Evolutionary conservation across 1,140 invertebrate species (phyloP), one percentile per base, ranked within the genome.

Genomic region (Vanessa tameamea): DNA sequence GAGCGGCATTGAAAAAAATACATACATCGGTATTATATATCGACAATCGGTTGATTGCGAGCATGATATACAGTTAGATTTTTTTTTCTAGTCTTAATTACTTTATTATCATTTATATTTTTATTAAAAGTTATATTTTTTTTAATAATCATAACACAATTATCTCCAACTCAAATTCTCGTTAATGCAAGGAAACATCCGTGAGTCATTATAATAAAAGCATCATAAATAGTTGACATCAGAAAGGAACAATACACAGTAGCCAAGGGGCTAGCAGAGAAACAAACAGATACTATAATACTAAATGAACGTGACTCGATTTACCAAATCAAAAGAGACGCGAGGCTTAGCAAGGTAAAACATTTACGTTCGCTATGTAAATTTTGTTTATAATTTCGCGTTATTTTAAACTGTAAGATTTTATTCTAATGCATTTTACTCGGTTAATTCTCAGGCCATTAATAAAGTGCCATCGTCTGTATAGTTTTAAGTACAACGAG

Each of bases 401-500:
- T 92, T 87, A 86, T 79, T 82, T 82, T 78, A 85, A 84, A 83
- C 79, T 85, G 65, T 89, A 89, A 87, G 88, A 77, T 86, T 86
- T 87, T 88, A 87, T 82, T 89, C 82, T 91, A 90, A 91, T 92
- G 89, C 89, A 92, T 92, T 91, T 91, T 90, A 91, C 86, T 90
- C 89, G 82, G 88, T 87, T 88, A 91, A 90, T 91, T 92, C 86
- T 91, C 91, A 90, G 91, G 91, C 91, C 91, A 92, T 92, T 91
- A 87, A 87, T 81, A 82, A 87, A 91, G 91, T 92, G 91, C 91
- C 91, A 92, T 92, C 88, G 88, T 90, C 87, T 90, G 83, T 87
- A 77, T 92, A 91, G 89, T 87, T 88, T 55, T 91, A 91, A 89
- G 85, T 90, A 85, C 83, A 87, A 87, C 82, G 82, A 84, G 83